A percentile compares a stretch with the other conserved stretches of the same genome.
phyloP scores from a whole-genome alignment of 1,140 invertebrate species.

The Ostrea edulis region DNA sequence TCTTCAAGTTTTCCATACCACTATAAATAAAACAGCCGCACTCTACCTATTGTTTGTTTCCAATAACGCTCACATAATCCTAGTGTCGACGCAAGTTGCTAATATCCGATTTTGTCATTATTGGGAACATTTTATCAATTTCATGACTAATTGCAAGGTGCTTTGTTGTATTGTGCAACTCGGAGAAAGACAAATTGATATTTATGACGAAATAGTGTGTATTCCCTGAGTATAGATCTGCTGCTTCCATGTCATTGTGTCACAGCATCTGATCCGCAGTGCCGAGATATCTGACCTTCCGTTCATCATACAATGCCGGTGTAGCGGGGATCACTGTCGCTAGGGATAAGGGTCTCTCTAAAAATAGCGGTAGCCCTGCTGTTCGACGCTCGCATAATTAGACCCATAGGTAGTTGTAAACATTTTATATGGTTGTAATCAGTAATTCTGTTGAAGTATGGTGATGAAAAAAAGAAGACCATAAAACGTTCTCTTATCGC shows the following conservation, averaged over 20 bases:
- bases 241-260: neutral
- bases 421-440: too few relatives aligned
- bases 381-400: too few relatives aligned
- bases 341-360: too few relatives aligned
- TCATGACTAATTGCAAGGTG: neutral
- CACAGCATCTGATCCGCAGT: neutral
- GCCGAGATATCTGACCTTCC: neutral
- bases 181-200: neutral
- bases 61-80: neutral
- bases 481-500: too few relatives aligned
- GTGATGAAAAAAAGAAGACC: too few relatives aligned
- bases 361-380: too few relatives aligned
- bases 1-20: neutral
- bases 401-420: too few relatives aligned
- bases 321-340: too few relatives aligned
- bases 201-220: neutral
- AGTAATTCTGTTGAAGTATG: too few relatives aligned
- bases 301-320: neutral
- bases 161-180: neutral
- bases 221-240: neutral
- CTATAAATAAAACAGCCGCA: neutral
- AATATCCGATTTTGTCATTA: slow-evolving; percentile 17
- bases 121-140: neutral
- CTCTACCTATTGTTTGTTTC: neutral
- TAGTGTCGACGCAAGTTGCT: neutral